phyloP scores from a whole-genome alignment of 2,113 vertebrate genomes.

The Archilochus colubris region DNA sequence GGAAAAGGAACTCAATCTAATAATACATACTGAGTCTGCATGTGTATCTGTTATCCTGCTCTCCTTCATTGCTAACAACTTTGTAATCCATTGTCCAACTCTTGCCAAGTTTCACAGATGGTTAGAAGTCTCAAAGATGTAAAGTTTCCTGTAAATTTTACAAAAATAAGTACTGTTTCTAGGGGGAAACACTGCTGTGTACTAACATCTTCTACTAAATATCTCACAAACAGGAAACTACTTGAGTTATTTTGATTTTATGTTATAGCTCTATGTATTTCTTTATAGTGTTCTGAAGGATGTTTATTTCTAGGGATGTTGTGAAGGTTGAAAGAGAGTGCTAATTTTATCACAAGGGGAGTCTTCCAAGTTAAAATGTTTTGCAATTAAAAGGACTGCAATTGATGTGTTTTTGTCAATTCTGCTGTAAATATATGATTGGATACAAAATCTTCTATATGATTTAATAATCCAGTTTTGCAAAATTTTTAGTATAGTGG shows the following conservation, averaged over 20 bases:
- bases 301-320: neutral
- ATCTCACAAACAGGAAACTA: neutral
- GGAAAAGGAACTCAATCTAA: neutral
- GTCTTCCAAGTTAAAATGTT: neutral
- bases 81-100: constrained; percentile 9
- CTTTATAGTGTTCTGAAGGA: neutral
- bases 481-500: neutral
- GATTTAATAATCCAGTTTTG: neutral
- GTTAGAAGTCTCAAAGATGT: constrained; percentile 14
- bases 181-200: neutral
- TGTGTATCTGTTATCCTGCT: neutral
- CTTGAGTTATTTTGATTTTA: neutral
- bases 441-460: neutral
- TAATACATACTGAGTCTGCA: neutral
- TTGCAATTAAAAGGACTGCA: neutral
- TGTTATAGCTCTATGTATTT: neutral
- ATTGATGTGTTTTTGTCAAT: neutral
- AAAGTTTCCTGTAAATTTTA: constrained; percentile 1
- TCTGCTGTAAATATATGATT: neutral
- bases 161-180: constrained; percentile 30
- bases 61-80: constrained; percentile 14
- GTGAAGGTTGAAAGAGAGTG: neutral
- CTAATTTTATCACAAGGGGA: neutral
- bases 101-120: constrained; percentile 57
- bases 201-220: constrained; percentile 36